phyloP scores from a whole-genome alignment of 2,888 invertebrate genomes.

The Nemapogon koenigi region DNA sequence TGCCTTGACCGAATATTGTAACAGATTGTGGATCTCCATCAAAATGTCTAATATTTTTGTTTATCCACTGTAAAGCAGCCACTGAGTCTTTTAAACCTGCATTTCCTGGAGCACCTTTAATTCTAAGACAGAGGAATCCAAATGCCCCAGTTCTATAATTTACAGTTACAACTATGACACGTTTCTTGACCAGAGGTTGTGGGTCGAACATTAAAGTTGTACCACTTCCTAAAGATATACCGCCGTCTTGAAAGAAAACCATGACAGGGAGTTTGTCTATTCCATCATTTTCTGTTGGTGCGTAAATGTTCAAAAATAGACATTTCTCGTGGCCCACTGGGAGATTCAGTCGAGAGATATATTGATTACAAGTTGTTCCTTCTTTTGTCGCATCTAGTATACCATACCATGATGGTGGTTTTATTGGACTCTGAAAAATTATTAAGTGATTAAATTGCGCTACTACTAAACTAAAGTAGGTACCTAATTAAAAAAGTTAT shows the following conservation, averaged over 20 bases:
- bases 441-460: background rate
- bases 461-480: too few relatives aligned
- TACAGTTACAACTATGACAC: constrained; percentile 16
- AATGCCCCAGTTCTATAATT: constrained; percentile 17
- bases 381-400: constrained; percentile 14
- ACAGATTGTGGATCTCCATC: constrained; percentile 16
- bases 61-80: constrained; percentile 16
- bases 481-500: too few relatives aligned
- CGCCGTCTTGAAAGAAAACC: constrained; percentile 17
- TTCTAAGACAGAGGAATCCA: constrained; percentile 17
- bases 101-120: constrained; percentile 18
- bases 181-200: constrained; percentile 14
- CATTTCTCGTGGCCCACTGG: constrained; percentile 17
- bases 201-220: constrained; percentile 15
- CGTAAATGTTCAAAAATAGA: constrained; percentile 15
- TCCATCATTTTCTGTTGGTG: constrained; percentile 13
- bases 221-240: constrained; percentile 12
- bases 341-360: constrained; percentile 12
- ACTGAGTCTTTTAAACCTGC: constrained; percentile 17
- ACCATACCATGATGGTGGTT: constrained; percentile 15
- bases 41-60: constrained; percentile 15
- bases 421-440: constrained; percentile 15
- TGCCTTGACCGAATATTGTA: constrained; percentile 17
- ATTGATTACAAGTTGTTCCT: constrained; percentile 14
- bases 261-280: constrained; percentile 15